Percentiles rank a stretch among this genome's conserved stretches.
Conservation (phyloP, 2,113 vertebrate species). For the Hystrix brachyura region DNA sequence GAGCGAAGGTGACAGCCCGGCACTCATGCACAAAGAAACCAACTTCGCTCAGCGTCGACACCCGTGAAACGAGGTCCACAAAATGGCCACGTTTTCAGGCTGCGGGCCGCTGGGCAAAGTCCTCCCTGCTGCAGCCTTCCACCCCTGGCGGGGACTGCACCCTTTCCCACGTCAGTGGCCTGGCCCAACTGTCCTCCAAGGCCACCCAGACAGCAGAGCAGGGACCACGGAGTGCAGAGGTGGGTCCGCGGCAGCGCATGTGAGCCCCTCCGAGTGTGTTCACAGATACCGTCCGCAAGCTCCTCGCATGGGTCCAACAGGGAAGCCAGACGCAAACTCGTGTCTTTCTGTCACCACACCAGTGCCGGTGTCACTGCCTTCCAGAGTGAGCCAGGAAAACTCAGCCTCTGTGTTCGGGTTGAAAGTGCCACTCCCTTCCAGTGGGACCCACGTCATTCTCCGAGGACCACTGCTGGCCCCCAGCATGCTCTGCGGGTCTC, state of each 20-base stretch:
- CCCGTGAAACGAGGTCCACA: conserved; percentile 7
- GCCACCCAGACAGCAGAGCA: background rate
- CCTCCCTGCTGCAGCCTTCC: background rate
- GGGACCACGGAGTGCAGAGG: background rate
- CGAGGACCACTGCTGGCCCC: background rate
- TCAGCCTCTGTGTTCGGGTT: fast-evolving
- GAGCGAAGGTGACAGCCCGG: conserved; percentile 74
- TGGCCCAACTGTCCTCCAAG: background rate
- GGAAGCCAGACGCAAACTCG: no score
- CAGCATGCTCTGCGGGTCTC: fast-evolving
- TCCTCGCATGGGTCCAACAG: fast-evolving
- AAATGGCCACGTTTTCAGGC: background rate
- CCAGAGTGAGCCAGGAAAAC: background rate
- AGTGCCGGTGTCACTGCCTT: background rate
- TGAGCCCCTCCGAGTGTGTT: fast-evolving
- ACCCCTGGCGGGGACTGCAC: background rate
- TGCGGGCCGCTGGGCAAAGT: conserved; percentile 13
- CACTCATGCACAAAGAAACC: conserved; percentile 23
- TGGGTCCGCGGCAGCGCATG: fast-evolving
- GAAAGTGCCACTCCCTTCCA: background rate
- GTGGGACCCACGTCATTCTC: background rate
- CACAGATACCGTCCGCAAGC: fast-evolving
- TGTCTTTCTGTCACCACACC: fast-evolving
- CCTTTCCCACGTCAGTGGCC: background rate
- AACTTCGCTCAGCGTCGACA: conserved; percentile 57